Percentiles rank a stretch among this genome's conserved stretches.
Conservation (phyloP, 2,113 vertebrate species). For the Paraplagusia blochii region DNA sequence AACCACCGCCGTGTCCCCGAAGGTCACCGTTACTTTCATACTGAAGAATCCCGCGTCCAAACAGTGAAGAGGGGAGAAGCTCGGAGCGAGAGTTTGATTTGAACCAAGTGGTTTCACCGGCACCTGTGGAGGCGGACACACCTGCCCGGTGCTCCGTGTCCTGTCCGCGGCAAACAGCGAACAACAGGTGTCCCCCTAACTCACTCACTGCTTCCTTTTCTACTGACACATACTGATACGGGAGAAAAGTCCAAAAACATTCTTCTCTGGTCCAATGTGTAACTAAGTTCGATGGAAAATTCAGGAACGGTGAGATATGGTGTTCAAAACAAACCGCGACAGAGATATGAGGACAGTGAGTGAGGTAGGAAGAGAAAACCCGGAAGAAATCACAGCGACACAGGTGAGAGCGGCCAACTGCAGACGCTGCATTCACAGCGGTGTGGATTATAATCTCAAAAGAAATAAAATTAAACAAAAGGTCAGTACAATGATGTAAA, state of each 20-base stretch:
- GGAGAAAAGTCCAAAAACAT: neutral
- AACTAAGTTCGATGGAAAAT: neutral
- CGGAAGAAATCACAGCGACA: slow-evolving; percentile 58
- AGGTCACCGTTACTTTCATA: slow-evolving; percentile 93
- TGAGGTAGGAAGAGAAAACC: slow-evolving; percentile 35
- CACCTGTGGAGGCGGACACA: neutral
- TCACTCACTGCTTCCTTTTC: neutral
- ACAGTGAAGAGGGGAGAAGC: neutral
- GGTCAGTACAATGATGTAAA: too few species aligned
- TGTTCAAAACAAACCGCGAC: neutral
- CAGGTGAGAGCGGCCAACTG: neutral
- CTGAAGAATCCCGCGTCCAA: neutral
- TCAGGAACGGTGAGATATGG: neutral
- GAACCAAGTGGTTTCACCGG: neutral
- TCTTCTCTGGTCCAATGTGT: neutral
- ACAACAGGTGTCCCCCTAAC: neutral
- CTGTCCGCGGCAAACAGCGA: neutral
- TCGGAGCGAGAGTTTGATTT: neutral
- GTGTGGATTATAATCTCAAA: too few species aligned
- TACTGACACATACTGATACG: neutral
- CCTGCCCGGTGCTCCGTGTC: neutral
- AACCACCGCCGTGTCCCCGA: slow-evolving; percentile 84
- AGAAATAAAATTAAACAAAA: too few species aligned
- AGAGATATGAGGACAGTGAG: slow-evolving; percentile 29
- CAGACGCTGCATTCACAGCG: too few species aligned